These are phyloP conservation scores for Lepeophtheirus salmonis DNA, from an alignment of 1,140 invertebrate genomes.

Conservation along the genomic window DNA sequence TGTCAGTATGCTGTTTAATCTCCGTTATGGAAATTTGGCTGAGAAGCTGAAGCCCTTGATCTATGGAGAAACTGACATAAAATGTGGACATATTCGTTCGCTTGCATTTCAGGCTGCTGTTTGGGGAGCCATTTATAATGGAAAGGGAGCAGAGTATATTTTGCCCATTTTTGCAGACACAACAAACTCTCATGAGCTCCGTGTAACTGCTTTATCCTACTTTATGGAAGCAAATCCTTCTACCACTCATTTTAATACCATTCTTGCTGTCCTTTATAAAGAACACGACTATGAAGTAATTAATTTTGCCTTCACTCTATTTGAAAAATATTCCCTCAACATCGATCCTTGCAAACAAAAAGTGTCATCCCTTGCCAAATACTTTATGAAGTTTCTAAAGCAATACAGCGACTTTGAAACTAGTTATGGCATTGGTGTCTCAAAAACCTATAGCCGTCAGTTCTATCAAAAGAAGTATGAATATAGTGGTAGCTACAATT, in stretches of 20 bases:
- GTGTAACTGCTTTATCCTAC: too few relatives aligned
- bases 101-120: too few relatives aligned
- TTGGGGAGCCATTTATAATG: too few relatives aligned
- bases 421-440: slow-evolving; percentile 8
- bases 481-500: neutral
- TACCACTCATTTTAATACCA: neutral
- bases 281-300: slow-evolving; percentile 8
- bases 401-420: slow-evolving; percentile 6
- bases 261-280: slow-evolving; percentile 3
- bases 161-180: too few relatives aligned
- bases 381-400: slow-evolving; percentile 6
- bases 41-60: too few relatives aligned
- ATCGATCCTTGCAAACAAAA: slow-evolving; percentile 6
- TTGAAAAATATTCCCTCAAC: slow-evolving; percentile 3
- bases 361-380: neutral
- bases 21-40: too few relatives aligned
- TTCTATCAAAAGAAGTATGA: slow-evolving; percentile 11
- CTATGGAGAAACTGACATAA: too few relatives aligned
- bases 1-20: too few relatives aligned
- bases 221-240: neutral
- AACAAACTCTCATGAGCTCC: too few relatives aligned
- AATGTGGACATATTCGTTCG: too few relatives aligned
- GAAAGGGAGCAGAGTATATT: too few relatives aligned
- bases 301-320: slow-evolving; percentile 12
- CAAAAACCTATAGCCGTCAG: slow-evolving; percentile 2